Evolutionary conservation across 2,797 vertebrate genomes (phyloP).

Genomic region (Amblyraja radiata): DNA sequence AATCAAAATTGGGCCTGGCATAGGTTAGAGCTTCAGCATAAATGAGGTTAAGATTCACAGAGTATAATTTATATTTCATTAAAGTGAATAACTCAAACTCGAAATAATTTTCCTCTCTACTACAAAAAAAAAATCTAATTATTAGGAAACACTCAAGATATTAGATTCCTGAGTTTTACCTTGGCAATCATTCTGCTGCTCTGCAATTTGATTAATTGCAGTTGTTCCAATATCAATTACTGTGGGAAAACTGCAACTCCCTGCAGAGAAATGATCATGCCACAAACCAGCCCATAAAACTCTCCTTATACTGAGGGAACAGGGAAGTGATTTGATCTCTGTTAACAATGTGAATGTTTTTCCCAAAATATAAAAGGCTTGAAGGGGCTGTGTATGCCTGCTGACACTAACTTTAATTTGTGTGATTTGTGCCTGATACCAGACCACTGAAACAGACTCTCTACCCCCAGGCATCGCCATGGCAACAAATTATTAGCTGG

Average conservation of each 20-base stretch:
- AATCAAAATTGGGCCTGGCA: neutral
- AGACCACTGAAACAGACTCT: too few species aligned
- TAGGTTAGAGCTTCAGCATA: neutral
- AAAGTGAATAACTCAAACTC: neutral
- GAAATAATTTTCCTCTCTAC: neutral
- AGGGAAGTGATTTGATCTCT: conserved; percentile 25
- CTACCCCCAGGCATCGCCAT: too few species aligned
- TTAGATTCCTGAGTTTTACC: conserved; percentile 22
- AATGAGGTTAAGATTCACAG: conserved; percentile 9
- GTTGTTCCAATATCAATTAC: conserved; percentile 32
- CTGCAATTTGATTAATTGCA: conserved; percentile 32
- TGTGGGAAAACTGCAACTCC: neutral
- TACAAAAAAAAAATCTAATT: neutral
- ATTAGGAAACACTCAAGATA: conserved; percentile 28
- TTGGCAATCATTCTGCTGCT: neutral
- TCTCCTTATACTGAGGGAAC: neutral
- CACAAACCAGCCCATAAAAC: neutral
- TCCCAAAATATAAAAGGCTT: neutral
- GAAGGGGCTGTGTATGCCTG: neutral
- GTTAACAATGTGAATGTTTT: conserved; percentile 4
- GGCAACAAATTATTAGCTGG: too few species aligned
- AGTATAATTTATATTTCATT: conserved; percentile 14
- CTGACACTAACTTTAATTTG: neutral
- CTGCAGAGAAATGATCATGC: conserved; percentile 26
- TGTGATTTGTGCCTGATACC: too few species aligned